These are phyloP conservation scores for Pocillopora verrucosa DNA, from an alignment of 64 coral and sea anemone species.

Conservation along the genomic window DNA sequence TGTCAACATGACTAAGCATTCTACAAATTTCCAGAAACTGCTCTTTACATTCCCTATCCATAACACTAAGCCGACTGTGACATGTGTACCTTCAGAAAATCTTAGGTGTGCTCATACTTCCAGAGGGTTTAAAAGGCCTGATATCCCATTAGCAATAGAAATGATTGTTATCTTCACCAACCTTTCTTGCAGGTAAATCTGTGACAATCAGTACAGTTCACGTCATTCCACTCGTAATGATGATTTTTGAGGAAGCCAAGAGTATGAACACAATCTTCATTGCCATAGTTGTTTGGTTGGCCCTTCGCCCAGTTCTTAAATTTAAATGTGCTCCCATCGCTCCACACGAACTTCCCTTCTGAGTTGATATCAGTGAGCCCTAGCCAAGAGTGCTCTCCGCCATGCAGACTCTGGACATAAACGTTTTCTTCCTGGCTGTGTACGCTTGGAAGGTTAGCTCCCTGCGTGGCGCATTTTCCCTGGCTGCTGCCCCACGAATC, in stretches of 20 bases:
- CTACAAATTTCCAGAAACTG: too few relatives aligned
- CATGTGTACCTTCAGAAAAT: too few relatives aligned
- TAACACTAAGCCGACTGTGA: too few relatives aligned
- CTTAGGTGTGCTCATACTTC: too few relatives aligned
- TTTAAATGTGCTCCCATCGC: not conserved
- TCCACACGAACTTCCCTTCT: conserved; percentile 49
- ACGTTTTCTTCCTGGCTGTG: conserved; percentile 47
- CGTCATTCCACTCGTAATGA: conserved; percentile 41
- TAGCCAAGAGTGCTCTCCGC: conserved; percentile 42
- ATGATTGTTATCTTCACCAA: not conserved
- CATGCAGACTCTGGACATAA: conserved; percentile 34
- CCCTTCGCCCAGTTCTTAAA: conserved; percentile 46
- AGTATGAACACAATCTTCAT: conserved; percentile 47
- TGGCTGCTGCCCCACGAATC: conserved; percentile 29
- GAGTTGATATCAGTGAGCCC: conserved; percentile 33
- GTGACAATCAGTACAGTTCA: conserved; percentile 46
- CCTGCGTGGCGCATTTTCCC: not conserved
- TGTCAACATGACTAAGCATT: too few relatives aligned
- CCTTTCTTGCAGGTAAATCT: conserved; percentile 60
- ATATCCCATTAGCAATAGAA: too few relatives aligned
- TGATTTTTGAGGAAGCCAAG: not conserved
- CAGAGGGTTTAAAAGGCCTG: too few relatives aligned
- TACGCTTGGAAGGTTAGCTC: conserved; percentile 35
- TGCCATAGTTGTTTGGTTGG: conserved; percentile 11
- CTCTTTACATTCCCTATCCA: too few relatives aligned